Percentiles rank a stretch among this genome's conserved stretches.
Evolutionary conservation across 2,113 vertebrate genomes (phyloP).

Genomic region (Arizona elegans): DNA sequence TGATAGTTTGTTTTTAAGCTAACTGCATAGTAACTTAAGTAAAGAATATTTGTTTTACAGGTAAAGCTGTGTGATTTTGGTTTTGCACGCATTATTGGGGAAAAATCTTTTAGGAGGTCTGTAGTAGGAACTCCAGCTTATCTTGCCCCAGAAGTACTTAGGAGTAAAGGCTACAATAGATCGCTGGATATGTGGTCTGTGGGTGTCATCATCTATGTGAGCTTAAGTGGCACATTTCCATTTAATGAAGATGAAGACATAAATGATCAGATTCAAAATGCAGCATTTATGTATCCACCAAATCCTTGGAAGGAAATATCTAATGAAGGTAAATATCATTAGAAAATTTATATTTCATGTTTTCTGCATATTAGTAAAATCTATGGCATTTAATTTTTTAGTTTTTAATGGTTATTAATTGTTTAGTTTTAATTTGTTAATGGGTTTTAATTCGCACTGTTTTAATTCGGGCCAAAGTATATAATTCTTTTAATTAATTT

Average conservation of each 20-base stretch:
- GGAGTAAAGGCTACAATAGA: slow-evolving; percentile 97
- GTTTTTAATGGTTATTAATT: too few relatives aligned
- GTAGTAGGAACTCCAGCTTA: slow-evolving; percentile 97
- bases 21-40: neutral
- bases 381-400: neutral
- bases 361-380: neutral
- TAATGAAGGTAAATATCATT: slow-evolving; percentile 80
- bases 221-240: slow-evolving; percentile 94
- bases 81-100: slow-evolving; percentile 96
- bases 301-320: slow-evolving; percentile 96
- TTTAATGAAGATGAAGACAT: slow-evolving; percentile 99
- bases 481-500: too few relatives aligned
- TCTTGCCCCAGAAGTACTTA: slow-evolving; percentile 91
- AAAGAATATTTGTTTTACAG: slow-evolving; percentile 60
- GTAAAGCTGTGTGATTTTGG: slow-evolving; percentile 98
- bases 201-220: slow-evolving; percentile 95
- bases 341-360: rapidly evolving
- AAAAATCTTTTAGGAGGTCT: slow-evolving; percentile 94
- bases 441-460: too few relatives aligned
- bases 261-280: slow-evolving; percentile 97
- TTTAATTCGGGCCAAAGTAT: too few relatives aligned
- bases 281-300: slow-evolving; percentile 97
- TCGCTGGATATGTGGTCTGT: slow-evolving; percentile 99
- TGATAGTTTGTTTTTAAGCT: neutral
- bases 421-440: too few relatives aligned